Conservation (phyloP, 1,140 invertebrate genomes). For the Neodiprion lecontei region DNA sequence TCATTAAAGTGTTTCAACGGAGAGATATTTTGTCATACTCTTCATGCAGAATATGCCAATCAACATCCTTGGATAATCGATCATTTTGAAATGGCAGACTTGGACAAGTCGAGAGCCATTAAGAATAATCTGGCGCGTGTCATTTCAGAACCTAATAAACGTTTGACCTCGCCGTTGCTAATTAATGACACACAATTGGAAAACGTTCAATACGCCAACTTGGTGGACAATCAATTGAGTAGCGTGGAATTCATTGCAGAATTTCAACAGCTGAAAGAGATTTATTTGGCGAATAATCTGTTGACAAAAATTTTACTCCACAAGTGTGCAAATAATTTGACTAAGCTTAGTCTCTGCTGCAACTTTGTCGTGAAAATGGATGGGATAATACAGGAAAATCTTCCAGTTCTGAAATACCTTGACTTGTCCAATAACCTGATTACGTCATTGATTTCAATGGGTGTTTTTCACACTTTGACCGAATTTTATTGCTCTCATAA, state of each 20-base stretch:
- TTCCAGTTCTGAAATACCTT: conserved; percentile 31
- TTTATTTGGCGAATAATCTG: conserved; percentile 27
- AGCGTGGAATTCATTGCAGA: conserved; percentile 10
- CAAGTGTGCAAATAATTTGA: conserved; percentile 25
- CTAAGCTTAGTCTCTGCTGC: conserved; percentile 29
- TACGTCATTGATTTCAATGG: conserved; percentile 24
- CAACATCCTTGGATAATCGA: not conserved
- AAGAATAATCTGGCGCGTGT: not conserved
- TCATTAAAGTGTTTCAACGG: conserved; percentile 25
- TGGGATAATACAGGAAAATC: conserved; percentile 26
- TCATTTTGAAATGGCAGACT: not conserved
- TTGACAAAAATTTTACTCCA: conserved; percentile 12
- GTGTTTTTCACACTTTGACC: conserved; percentile 25
- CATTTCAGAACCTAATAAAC: conserved; percentile 12
- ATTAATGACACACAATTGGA: not conserved
- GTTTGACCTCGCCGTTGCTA: not conserved
- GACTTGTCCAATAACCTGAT: conserved; percentile 38
- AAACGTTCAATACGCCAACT: conserved; percentile 9
- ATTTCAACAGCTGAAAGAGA: conserved; percentile 17
- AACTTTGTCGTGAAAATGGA: conserved; percentile 30
- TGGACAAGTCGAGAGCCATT: not conserved
- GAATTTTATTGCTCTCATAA: conserved; percentile 37
- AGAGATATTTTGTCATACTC: conserved; percentile 1
- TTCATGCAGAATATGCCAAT: not conserved
- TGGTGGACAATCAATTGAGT: conserved; percentile 18